These are phyloP conservation scores for Prolemur simus DNA, from an alignment of 2,113 vertebrate species.

Conservation along the genomic window DNA sequence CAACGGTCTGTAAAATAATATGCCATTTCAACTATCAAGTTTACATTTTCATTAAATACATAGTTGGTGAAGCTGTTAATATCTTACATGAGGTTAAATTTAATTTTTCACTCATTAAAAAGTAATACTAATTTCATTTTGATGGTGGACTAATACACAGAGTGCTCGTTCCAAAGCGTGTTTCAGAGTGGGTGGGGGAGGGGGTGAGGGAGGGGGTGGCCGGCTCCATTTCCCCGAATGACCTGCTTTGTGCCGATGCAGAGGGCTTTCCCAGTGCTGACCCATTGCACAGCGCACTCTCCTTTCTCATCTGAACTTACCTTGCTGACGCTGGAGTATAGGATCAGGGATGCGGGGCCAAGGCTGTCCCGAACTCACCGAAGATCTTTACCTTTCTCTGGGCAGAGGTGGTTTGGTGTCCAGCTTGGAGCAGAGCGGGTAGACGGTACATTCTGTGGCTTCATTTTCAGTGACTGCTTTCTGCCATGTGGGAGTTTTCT, in stretches of 20 bases:
- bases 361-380: not conserved
- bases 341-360: not conserved
- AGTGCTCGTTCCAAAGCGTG: rapidly evolving
- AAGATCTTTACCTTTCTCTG: not conserved
- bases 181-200: not conserved
- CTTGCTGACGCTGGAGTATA: not conserved
- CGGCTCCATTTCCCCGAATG: not conserved
- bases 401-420: too few species aligned
- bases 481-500: not conserved
- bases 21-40: not conserved
- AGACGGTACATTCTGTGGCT: rapidly evolving
- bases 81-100: not conserved
- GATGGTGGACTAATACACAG: not conserved
- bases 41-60: not conserved
- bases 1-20: not conserved
- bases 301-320: not conserved
- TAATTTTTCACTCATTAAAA: not conserved
- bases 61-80: not conserved
- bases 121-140: not conserved
- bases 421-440: not conserved
- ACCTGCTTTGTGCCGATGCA: too few species aligned
- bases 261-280: not conserved
- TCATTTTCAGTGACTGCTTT: not conserved
- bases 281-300: rapidly evolving
- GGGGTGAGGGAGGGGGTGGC: not conserved